Percentiles rank a stretch among this genome's conserved stretches.
Conservation (phyloP, 2,113 vertebrate genomes). For the Caretta caretta region DNA sequence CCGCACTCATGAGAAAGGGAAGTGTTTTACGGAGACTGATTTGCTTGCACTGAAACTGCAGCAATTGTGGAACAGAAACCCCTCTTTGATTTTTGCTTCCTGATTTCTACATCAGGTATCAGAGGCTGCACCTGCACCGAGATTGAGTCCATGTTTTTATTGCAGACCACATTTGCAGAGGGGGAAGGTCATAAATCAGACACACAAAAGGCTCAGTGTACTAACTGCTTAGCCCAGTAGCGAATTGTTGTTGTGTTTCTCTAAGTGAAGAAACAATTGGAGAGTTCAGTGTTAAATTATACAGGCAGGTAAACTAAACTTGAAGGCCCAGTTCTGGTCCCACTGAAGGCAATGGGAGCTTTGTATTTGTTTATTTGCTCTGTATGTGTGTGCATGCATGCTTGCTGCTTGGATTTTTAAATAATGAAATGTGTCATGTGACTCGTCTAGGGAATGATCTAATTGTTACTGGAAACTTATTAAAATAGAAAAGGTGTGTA, state of each 20-base stretch:
- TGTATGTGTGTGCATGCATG: background rate
- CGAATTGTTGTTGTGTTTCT: background rate
- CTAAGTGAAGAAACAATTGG: background rate
- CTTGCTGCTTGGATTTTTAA: slow-evolving; percentile 31
- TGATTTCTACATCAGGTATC: slow-evolving; percentile 15
- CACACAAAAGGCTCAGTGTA: background rate
- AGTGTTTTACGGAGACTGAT: background rate
- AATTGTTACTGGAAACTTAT: background rate
- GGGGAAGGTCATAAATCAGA: background rate
- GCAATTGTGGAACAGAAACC: slow-evolving; percentile 69
- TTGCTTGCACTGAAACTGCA: slow-evolving; percentile 7
- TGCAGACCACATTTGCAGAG: background rate
- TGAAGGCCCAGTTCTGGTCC: background rate
- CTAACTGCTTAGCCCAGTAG: background rate
- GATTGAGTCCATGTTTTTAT: background rate
- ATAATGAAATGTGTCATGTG: slow-evolving; percentile 47
- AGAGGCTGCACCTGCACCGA: slow-evolving; percentile 38
- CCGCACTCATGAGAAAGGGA: slow-evolving; percentile 43
- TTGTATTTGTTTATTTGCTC: background rate
- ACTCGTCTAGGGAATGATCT: background rate
- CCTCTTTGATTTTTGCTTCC: slow-evolving; percentile 1
- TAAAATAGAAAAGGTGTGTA: slow-evolving; percentile 7
- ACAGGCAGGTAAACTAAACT: background rate
- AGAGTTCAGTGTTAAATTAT: background rate
- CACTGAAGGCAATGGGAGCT: background rate